Evolutionary conservation across 1,140 invertebrate genomes (phyloP).

Genomic region (Tetragonula clypearis): DNA sequence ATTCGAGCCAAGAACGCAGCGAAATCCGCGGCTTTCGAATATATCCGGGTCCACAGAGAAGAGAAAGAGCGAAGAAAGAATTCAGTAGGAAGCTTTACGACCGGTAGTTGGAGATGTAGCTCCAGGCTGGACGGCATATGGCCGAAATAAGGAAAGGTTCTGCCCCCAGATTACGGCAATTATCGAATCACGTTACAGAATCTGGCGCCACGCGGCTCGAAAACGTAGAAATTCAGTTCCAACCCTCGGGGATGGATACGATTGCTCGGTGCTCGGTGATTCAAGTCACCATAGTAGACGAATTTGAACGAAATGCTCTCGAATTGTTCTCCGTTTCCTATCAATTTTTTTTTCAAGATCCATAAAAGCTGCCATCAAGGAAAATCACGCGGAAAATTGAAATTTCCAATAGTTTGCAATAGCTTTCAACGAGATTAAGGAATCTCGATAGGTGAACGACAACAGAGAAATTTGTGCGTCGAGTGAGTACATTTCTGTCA

Average conservation of each 20-base stretch:
- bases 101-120: constrained; percentile 65
- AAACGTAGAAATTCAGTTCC: constrained; percentile 29
- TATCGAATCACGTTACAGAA: constrained; percentile 76
- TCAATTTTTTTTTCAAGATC: neutral
- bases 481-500: neutral
- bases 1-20: neutral
- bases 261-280: neutral
- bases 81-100: constrained; percentile 72
- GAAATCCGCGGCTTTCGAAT: neutral
- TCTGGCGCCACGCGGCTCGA: constrained; percentile 44
- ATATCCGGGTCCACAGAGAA: neutral
- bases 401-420: rapidly evolving
- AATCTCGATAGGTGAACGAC: neutral
- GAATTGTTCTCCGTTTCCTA: too few species aligned
- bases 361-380: neutral
- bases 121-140: constrained; percentile 67
- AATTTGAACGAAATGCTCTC: neutral
- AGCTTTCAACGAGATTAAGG: neutral
- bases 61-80: constrained; percentile 7
- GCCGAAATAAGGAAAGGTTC: constrained; percentile 72
- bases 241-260: neutral
- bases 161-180: constrained; percentile 73
- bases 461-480: neutral
- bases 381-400: neutral
- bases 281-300: neutral